Evolutionary conservation across 2,888 invertebrate genomes (phyloP).

Genomic region (Notocelia uddmanniana): DNA sequence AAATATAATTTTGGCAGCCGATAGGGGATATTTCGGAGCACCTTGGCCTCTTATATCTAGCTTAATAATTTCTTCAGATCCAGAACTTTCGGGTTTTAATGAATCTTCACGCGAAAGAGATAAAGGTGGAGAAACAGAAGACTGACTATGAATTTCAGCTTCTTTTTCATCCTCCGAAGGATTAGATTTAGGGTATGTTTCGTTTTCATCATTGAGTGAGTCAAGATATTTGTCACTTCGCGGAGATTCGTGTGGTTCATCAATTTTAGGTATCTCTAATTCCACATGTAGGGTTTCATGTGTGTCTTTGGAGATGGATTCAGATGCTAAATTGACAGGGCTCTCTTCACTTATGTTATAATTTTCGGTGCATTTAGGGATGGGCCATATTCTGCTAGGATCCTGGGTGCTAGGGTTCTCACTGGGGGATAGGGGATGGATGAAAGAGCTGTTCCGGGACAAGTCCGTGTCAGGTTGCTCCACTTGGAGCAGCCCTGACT

Average conservation of each 20-base stretch:
- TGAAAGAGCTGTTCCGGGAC: slow-evolving; percentile 59
- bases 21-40: slow-evolving; percentile 69
- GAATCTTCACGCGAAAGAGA: slow-evolving; percentile 53
- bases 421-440: slow-evolving; percentile 60
- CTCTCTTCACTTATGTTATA: slow-evolving; percentile 77
- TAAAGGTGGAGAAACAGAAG: slow-evolving; percentile 44
- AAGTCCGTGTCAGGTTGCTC: slow-evolving; percentile 56
- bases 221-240: slow-evolving; percentile 71
- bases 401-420: slow-evolving; percentile 65
- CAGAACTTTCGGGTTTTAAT: slow-evolving; percentile 64
- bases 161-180: slow-evolving; percentile 54
- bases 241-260: slow-evolving; percentile 60
- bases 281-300: slow-evolving; percentile 21
- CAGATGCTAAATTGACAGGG: slow-evolving; percentile 70
- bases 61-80: slow-evolving; percentile 81
- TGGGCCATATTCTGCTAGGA: slow-evolving; percentile 71
- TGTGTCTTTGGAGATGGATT: slow-evolving; percentile 63
- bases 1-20: slow-evolving; percentile 76
- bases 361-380: slow-evolving; percentile 67
- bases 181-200: slow-evolving; percentile 59
- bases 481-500: slow-evolving; percentile 58
- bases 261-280: slow-evolving; percentile 51
- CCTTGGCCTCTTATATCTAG: slow-evolving; percentile 80
- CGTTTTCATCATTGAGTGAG: slow-evolving; percentile 73
- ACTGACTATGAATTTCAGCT: slow-evolving; percentile 55